A percentile compares a stretch with the other conserved stretches of the same genome.
Evolutionary conservation across 2,797 vertebrate genomes (phyloP).

Genomic region (Etheostoma nigrum): DNA sequence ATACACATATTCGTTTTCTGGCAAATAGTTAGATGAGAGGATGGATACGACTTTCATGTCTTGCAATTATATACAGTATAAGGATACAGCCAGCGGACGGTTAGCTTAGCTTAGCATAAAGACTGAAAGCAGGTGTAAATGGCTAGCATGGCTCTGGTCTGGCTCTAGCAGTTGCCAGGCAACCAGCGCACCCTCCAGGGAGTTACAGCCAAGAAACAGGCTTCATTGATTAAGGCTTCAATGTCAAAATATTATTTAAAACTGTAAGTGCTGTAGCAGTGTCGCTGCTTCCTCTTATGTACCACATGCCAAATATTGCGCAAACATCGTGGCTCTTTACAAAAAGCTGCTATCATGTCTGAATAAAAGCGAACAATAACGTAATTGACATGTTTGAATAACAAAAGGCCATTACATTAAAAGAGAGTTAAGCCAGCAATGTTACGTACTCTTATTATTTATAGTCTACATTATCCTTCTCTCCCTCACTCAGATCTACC

Average conservation of each 20-base stretch:
- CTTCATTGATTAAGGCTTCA: slow-evolving; percentile 39
- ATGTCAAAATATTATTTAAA: slow-evolving; percentile 29
- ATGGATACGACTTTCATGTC: neutral
- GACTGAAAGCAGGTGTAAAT: neutral
- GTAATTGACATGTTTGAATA: neutral
- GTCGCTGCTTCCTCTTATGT: neutral
- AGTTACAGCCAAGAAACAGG: slow-evolving; percentile 19
- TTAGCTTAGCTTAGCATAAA: slow-evolving; percentile 20
- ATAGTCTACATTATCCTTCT: neutral
- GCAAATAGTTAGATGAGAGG: neutral
- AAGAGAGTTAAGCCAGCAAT: neutral
- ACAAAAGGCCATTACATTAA: neutral
- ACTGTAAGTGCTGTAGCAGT: slow-evolving; percentile 16
- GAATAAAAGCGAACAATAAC: neutral
- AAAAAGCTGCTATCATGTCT: neutral
- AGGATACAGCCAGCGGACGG: neutral
- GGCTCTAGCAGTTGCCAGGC: slow-evolving; percentile 36
- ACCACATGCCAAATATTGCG: neutral
- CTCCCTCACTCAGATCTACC: slow-evolving; percentile 89
- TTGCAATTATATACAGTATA: neutral
- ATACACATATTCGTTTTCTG: neutral
- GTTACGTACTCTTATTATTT: neutral
- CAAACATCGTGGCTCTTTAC: neutral
- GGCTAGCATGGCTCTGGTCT: neutral
- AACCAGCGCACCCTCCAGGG: slow-evolving; percentile 24